Base-by-base conservation (phyloP, 2,797 vertebrate species). In the Xerus rutilus region DNA sequence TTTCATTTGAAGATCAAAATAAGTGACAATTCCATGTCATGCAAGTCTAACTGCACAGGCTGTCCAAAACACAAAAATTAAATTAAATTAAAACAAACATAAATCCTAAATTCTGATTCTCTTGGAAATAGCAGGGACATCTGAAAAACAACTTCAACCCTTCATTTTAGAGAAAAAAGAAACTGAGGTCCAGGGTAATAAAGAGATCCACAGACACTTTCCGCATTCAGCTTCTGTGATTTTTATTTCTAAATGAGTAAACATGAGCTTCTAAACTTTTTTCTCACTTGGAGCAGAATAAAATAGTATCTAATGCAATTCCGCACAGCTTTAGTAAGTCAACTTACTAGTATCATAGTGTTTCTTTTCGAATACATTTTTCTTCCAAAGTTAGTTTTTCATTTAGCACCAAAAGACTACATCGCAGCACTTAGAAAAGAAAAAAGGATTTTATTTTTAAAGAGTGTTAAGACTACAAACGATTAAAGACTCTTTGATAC, bases 361-460 rank as follows among this genome's bases (percentile, higher is more conserved):
- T 78, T 91, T 94, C 83, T 83, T 94, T 96, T 84, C 85, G 18
- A 23, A 35, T 81, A 54, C 17, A 74, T 95, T 39, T 95, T 95
- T 94, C 67, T 91, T 86, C 76, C 57, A 86, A 91, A 95, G 64
- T 87, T 79, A 92, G 79, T 93, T 91, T 96, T 96, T 89, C 82
- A 89, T 72, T 90, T 96, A 92, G 77, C 57, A 94, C 72, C 82
- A 78, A 95, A 91, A 78, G 65, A 89, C n/a, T 77, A 74, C 39
- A 74, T 10, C 30, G 12, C 54, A 76, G 45, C 64, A 57, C 83
- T 92, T 57, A 94, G 72, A 95, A 96, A 97, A 85, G 76, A 97
- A 94, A 95, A 17, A 83, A 83, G 64, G 35, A 6, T 67, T 92
- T 95, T 94, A 96, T 95, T 96, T 97, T 97, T 93, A 97, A 96